A percentile compares a stretch with the other conserved stretches of the same genome.
phyloP scores from a whole-genome alignment of 2,797 vertebrate species.

The Bovichtus diacanthus region DNA sequence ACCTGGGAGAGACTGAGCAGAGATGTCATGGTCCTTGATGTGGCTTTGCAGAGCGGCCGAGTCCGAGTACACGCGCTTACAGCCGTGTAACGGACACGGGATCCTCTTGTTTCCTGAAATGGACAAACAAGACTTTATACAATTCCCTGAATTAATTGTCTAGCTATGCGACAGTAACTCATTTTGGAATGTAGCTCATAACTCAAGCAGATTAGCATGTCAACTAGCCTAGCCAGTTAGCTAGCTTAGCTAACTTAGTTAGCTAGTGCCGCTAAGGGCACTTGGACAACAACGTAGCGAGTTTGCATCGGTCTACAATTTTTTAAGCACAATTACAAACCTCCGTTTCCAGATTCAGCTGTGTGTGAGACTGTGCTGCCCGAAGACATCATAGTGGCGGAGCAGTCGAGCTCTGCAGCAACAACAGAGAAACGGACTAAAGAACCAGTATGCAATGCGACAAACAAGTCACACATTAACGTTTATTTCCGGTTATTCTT shows the following conservation, averaged over 20 bases:
- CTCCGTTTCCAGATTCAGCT: conserved; percentile 17
- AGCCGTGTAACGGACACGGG: conserved; percentile 88
- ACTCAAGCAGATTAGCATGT: not conserved
- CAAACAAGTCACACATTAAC: not conserved
- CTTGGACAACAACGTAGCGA: accelerated
- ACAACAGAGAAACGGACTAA: not conserved
- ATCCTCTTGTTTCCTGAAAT: conserved; percentile 44
- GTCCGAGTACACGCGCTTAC: conserved; percentile 88
- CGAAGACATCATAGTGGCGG: not conserved
- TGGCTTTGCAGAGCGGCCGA: conserved; percentile 86
- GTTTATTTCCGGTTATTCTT: not conserved
- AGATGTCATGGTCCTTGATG: conserved; percentile 88
- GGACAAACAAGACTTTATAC: not conserved
- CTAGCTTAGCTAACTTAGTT: not conserved
- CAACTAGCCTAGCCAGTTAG: not conserved
- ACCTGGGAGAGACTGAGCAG: conserved; percentile 92
- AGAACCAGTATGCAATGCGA: conserved; percentile 32
- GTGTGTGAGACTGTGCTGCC: not conserved
- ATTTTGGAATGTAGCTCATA: not conserved
- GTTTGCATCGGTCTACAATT: accelerated
- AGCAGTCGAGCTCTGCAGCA: accelerated
- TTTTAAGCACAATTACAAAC: conserved; percentile 27
- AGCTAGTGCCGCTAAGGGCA: accelerated
- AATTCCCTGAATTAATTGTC: accelerated
- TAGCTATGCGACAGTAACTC: accelerated